These are phyloP conservation scores for Brachymystax lenok DNA, from an alignment of 2,797 vertebrate species.

Conservation along the genomic window DNA sequence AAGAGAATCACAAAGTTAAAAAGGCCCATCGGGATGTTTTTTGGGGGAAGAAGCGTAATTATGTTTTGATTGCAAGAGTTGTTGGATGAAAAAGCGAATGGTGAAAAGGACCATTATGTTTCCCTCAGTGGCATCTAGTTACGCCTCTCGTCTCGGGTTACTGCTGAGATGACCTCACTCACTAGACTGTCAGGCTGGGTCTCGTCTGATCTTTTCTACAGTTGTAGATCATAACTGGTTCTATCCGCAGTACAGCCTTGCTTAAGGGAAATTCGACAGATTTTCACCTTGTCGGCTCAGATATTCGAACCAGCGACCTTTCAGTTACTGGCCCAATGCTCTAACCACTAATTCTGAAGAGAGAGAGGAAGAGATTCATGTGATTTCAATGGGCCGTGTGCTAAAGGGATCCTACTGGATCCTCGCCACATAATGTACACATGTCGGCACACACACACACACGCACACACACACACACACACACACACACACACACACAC, in stretches of 20 bases:
- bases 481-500: neutral
- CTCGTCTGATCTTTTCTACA: constrained; percentile 9
- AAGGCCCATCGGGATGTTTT: constrained; percentile 11
- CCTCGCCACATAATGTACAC: neutral
- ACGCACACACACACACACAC: too few relatives aligned
- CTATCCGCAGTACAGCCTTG: neutral
- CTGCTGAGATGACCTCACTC: constrained; percentile 3
- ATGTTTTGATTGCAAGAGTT: constrained; percentile 29
- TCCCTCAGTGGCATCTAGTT: neutral
- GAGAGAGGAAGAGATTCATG: neutral
- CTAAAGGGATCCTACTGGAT: neutral
- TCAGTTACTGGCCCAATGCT: too few relatives aligned
- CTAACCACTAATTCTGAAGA: constrained; percentile 3
- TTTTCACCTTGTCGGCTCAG: too few relatives aligned
- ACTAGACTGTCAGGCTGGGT: constrained; percentile 10
- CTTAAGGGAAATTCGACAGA: too few relatives aligned
- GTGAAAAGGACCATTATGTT: neutral
- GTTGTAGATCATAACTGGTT: constrained; percentile 36
- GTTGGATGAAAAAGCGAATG: constrained; percentile 32
- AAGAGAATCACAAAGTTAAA: constrained; percentile 14
- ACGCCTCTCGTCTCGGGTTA: neutral
- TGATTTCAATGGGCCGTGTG: constrained; percentile 8
- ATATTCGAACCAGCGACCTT: too few relatives aligned
- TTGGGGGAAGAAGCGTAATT: constrained; percentile 19
- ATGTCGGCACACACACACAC: neutral